Percentiles rank a stretch among this genome's conserved stretches.
Evolutionary conservation across 2,113 vertebrate genomes (phyloP).

Genomic region (Chlamydotis undulata): DNA sequence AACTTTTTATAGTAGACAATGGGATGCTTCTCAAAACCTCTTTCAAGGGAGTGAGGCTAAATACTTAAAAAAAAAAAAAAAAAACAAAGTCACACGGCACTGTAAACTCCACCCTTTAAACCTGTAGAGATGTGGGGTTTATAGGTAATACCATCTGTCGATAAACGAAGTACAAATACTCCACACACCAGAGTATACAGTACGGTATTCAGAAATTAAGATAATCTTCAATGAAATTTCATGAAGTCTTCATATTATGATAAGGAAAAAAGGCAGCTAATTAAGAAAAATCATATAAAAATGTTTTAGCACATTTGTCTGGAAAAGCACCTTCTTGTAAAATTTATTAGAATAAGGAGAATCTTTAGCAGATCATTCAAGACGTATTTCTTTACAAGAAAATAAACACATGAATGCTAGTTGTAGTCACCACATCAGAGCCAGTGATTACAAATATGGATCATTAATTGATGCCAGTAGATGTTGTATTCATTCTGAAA

Average conservation of each 20-base stretch:
- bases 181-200: neutral
- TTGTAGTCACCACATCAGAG: neutral
- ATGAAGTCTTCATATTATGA: neutral
- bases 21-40: conserved; percentile 40
- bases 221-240: neutral
- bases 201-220: neutral
- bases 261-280: conserved; percentile 10
- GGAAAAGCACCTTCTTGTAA: conserved; percentile 18
- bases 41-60: conserved; percentile 2
- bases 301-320: neutral
- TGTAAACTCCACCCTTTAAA: conserved; percentile 1
- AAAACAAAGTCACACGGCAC: neutral
- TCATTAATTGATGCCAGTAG: neutral
- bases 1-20: neutral
- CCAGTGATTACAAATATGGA: neutral
- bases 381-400: neutral
- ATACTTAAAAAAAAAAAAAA: neutral
- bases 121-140: neutral
- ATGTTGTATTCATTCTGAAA: neutral
- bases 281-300: neutral
- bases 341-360: neutral
- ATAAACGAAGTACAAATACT: neutral
- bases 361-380: neutral
- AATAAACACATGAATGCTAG: neutral
- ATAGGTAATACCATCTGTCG: neutral